These are phyloP conservation scores for Acronicta leporina DNA, from an alignment of 2,888 invertebrate species.

Conservation along the genomic window DNA sequence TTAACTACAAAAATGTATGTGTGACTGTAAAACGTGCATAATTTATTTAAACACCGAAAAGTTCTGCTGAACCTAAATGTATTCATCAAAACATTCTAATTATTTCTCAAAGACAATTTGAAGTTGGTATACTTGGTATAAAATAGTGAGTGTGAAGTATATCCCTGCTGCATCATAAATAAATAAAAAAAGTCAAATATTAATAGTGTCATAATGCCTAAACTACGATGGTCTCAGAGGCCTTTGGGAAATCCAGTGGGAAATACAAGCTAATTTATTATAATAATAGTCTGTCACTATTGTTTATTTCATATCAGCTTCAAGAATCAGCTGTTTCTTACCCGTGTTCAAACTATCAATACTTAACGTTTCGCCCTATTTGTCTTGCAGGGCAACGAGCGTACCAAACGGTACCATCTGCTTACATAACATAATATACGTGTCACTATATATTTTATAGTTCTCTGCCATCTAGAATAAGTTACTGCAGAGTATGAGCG, in stretches of 20 bases:
- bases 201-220: no score
- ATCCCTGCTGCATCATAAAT: no score
- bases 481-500: conserved; percentile 19
- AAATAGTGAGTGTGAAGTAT: no score
- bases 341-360: conserved; percentile 41
- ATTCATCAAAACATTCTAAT: no score
- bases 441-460: conserved; percentile 44
- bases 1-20: conserved; percentile 10
- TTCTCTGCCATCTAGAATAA: conserved; percentile 34
- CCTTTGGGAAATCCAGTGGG: not conserved
- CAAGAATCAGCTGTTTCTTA: conserved; percentile 17
- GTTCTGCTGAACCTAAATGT: no score
- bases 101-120: no score
- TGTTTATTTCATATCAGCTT: conserved; percentile 15
- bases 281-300: conserved; percentile 7
- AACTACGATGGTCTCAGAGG: no score
- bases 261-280: not conserved
- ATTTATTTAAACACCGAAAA: conserved; percentile 2
- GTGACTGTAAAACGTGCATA: not conserved
- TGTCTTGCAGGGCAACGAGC: conserved; percentile 54
- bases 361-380: conserved; percentile 60
- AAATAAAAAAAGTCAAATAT: no score
- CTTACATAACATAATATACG: conserved; percentile 46
- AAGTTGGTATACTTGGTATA: no score
- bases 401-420: conserved; percentile 60